A percentile compares a stretch with the other conserved stretches of the same genome.
Evolutionary conservation across 2,888 invertebrate species (phyloP).

Genomic region (Camponotus fellah): DNA sequence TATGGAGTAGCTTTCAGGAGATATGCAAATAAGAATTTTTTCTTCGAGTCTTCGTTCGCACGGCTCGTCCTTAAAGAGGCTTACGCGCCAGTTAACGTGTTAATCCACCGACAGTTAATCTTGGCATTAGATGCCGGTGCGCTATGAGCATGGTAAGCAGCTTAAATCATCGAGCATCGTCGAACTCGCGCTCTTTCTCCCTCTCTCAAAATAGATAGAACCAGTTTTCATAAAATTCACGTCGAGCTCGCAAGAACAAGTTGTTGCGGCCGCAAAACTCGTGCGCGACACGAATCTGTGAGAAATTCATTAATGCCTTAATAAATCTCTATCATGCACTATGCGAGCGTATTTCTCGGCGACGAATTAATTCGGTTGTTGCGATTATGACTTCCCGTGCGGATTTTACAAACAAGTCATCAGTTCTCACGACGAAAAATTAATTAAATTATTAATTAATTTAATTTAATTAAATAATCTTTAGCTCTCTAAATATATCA

Average conservation of each 20-base stretch:
- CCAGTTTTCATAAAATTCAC: slow-evolving; percentile 59
- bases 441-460: no score
- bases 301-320: slow-evolving; percentile 65
- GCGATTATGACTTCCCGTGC: not conserved
- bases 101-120: slow-evolving; percentile 73
- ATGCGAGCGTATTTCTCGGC: not conserved
- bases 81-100: slow-evolving; percentile 72
- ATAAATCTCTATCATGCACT: slow-evolving; percentile 16
- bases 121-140: slow-evolving; percentile 64
- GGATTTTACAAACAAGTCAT: not conserved
- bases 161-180: slow-evolving; percentile 74
- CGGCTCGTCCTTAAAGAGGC: slow-evolving; percentile 51
- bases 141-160: slow-evolving; percentile 65
- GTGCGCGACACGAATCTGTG: slow-evolving; percentile 7
- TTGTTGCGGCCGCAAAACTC: slow-evolving; percentile 4
- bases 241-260: not conserved
- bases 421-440: not conserved
- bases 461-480: no score
- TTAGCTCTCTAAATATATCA: not conserved
- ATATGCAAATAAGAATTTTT: slow-evolving; percentile 9
- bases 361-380: slow-evolving; percentile 31
- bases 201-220: slow-evolving; percentile 48
- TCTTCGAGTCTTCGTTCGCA: slow-evolving; percentile 16
- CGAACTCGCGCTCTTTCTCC: slow-evolving; percentile 21
- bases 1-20: slow-evolving; percentile 31